Evolutionary conservation across 2,797 vertebrate genomes (phyloP).

Genomic region (Nothura maculosa): DNA sequence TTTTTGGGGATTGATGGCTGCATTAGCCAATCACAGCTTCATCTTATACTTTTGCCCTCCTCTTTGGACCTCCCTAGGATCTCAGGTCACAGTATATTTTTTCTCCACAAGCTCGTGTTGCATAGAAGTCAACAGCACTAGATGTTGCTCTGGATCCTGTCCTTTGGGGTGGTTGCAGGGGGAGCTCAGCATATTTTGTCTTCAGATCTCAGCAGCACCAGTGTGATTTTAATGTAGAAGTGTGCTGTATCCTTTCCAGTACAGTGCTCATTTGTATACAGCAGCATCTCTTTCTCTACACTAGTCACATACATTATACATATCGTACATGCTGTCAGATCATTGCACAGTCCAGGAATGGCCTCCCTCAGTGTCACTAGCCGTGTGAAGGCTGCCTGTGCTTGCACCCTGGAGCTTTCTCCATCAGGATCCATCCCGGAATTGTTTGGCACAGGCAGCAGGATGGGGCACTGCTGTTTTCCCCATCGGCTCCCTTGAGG

Average conservation of each 20-base stretch:
- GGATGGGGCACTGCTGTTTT: accelerated
- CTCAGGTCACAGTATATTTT: background rate
- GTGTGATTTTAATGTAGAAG: background rate
- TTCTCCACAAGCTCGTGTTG: background rate
- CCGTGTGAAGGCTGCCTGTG: background rate
- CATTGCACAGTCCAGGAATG: background rate
- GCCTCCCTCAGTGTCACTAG: background rate
- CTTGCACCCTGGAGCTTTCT: accelerated
- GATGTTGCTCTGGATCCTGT: background rate
- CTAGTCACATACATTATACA: slow-evolving; percentile 28
- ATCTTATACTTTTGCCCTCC: background rate
- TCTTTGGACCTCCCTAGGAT: background rate
- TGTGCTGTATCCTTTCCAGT: background rate
- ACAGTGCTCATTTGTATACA: background rate
- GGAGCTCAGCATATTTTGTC: background rate
- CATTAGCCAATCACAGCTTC: background rate
- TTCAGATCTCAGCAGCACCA: background rate
- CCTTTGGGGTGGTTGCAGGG: accelerated
- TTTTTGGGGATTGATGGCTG: background rate
- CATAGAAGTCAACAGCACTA: background rate
- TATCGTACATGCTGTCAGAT: background rate
- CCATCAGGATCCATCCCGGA: background rate
- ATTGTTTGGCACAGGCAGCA: background rate
- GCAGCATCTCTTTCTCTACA: background rate
- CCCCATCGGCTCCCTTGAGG: background rate